Percentiles rank a stretch among this genome's conserved stretches.
Evolutionary conservation across 2,888 invertebrate genomes (phyloP).

Genomic region (Protophormia terraenovae): DNA sequence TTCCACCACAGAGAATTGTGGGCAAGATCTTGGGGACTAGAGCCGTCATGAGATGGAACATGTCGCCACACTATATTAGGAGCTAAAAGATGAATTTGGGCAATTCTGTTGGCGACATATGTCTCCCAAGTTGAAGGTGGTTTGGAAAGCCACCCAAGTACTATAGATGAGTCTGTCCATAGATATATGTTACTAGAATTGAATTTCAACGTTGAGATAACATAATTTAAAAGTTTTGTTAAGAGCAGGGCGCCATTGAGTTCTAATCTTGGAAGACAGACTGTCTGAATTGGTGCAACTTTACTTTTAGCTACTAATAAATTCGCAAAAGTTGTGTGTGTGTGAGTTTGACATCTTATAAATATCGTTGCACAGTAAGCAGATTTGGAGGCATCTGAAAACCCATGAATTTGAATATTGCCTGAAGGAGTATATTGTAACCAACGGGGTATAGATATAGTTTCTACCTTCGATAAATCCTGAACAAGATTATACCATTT

Average conservation of each 20-base stretch:
- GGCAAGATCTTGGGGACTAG: background rate
- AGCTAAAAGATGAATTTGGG: background rate
- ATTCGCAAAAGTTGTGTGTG: background rate
- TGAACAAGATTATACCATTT: too few species aligned
- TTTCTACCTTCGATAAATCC: too few species aligned
- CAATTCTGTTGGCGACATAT: background rate
- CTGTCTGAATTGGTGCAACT: too few species aligned
- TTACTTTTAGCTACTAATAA: too few species aligned
- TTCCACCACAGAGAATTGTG: slow-evolving; percentile 16
- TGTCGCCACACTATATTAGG: background rate
- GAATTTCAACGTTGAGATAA: too few species aligned
- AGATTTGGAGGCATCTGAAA: background rate
- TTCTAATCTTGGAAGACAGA: background rate
- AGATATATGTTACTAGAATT: too few species aligned
- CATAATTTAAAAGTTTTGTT: too few species aligned
- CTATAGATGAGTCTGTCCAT: too few species aligned
- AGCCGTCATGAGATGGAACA: slow-evolving; percentile 9
- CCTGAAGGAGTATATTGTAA: background rate
- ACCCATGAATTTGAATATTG: background rate
- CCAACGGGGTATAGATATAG: background rate
- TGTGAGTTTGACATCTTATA: too few species aligned
- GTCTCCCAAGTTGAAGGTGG: background rate
- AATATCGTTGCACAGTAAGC: too few species aligned
- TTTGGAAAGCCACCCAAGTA: too few species aligned
- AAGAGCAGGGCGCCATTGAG: too few species aligned